Conservation (phyloP, 1,140 invertebrate genomes). For the Nasonia longicornis region DNA sequence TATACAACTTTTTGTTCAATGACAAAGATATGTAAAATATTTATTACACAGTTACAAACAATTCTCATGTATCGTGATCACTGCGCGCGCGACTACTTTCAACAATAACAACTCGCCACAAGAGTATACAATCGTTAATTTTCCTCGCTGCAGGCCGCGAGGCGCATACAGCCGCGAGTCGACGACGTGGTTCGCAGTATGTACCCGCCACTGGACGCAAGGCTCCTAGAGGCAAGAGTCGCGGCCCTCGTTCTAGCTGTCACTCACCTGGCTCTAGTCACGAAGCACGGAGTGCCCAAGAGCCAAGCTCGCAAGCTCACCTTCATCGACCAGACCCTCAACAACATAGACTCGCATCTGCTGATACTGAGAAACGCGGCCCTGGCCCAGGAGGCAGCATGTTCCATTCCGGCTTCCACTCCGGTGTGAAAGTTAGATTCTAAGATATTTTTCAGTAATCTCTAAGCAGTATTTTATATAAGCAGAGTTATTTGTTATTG, state of each 20-base stretch:
- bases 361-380: slow-evolving; percentile 71
- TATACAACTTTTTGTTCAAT: not conserved
- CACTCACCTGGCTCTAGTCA: slow-evolving; percentile 75
- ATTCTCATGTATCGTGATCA: slow-evolving; percentile 19
- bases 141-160: slow-evolving; percentile 70
- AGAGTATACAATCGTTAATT: slow-evolving; percentile 13
- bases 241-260: slow-evolving; percentile 78
- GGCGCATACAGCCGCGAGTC: slow-evolving; percentile 77
- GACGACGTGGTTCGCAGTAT: slow-evolving; percentile 81
- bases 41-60: slow-evolving; percentile 18
- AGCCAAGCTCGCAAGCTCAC: slow-evolving; percentile 67
- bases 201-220: slow-evolving; percentile 80
- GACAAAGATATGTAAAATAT: slow-evolving; percentile 11
- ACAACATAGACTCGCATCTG: slow-evolving; percentile 78
- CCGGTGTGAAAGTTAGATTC: slow-evolving; percentile 49
- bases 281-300: slow-evolving; percentile 70
- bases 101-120: slow-evolving; percentile 11
- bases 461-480: slow-evolving; percentile 16
- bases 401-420: slow-evolving; percentile 63
- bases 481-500: not conserved
- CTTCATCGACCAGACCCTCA: slow-evolving; percentile 78
- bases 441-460: slow-evolving; percentile 24
- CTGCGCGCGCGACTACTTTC: slow-evolving; percentile 7
- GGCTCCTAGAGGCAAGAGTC: slow-evolving; percentile 77
- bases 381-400: slow-evolving; percentile 68